Conservation (phyloP, 2,113 vertebrate species). For the Marmota monax region DNA sequence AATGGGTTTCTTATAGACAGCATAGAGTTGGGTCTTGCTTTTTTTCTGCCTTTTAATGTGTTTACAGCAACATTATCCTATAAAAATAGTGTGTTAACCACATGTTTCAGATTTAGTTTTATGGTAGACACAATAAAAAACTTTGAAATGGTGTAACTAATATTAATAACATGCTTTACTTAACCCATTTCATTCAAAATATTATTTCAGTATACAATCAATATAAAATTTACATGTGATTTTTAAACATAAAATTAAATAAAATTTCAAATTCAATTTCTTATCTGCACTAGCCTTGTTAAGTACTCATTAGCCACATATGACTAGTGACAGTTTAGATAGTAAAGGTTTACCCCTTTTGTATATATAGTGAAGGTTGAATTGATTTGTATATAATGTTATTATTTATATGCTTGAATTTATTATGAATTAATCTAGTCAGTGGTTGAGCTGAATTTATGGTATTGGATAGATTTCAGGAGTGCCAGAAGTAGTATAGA, state of each 20-base stretch:
- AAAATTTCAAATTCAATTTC: neutral
- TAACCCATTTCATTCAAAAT: neutral
- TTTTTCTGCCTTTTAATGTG: neutral
- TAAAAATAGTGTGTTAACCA: neutral
- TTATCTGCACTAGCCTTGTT: neutral
- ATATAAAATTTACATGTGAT: neutral
- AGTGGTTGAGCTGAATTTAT: neutral
- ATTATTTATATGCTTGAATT: neutral
- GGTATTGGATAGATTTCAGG: neutral
- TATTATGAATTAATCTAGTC: neutral
- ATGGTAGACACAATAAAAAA: neutral
- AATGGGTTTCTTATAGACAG: neutral
- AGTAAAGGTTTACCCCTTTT: neutral
- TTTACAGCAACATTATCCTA: neutral
- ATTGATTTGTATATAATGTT: neutral
- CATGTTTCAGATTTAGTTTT: neutral
- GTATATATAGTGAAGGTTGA: neutral
- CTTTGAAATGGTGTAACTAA: constrained; percentile 27
- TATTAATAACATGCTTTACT: constrained; percentile 1
- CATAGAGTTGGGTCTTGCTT: neutral
- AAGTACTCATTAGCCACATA: neutral
- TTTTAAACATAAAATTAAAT: neutral
- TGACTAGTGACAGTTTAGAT: neutral
- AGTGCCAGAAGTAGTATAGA: neutral
- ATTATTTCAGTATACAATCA: neutral